phyloP scores from a whole-genome alignment of 2,797 vertebrate genomes.

The Perodicticus potto region DNA sequence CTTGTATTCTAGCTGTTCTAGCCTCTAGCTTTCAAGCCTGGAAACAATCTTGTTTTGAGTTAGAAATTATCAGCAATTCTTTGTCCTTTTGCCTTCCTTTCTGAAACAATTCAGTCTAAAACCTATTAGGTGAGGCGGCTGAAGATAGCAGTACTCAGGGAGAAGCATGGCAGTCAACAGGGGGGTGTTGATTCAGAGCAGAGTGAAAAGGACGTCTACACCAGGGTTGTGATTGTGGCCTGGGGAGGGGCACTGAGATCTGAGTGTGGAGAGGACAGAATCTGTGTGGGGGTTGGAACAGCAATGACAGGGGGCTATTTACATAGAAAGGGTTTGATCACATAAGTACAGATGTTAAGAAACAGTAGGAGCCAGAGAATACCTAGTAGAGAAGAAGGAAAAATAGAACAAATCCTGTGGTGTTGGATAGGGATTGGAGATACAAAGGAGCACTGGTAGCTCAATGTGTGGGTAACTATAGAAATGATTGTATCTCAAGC shows the following conservation, averaged over 20 bases:
- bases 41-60: constrained; percentile 8
- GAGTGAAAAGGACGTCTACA: neutral
- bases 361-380: neutral
- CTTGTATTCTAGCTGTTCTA: neutral
- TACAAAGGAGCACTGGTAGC: neutral
- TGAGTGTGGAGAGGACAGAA: neutral
- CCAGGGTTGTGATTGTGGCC: neutral
- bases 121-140: neutral
- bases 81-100: neutral
- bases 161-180: neutral
- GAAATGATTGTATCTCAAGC: neutral
- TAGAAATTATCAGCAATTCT: constrained; percentile 1
- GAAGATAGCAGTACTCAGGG: neutral
- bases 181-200: neutral
- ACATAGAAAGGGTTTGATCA: neutral
- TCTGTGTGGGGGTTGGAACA: neutral
- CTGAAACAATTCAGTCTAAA: constrained; percentile 15
- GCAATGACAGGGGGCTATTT: neutral
- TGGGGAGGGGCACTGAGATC: neutral
- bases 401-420: neutral
- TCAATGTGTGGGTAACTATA: neutral
- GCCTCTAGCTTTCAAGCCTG: neutral
- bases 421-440: neutral
- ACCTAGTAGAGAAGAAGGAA: neutral
- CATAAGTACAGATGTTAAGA: neutral